These are phyloP conservation scores for Drosophila leontia DNA, from an alignment of 1,140 invertebrate genomes.

Conservation along the genomic window DNA sequence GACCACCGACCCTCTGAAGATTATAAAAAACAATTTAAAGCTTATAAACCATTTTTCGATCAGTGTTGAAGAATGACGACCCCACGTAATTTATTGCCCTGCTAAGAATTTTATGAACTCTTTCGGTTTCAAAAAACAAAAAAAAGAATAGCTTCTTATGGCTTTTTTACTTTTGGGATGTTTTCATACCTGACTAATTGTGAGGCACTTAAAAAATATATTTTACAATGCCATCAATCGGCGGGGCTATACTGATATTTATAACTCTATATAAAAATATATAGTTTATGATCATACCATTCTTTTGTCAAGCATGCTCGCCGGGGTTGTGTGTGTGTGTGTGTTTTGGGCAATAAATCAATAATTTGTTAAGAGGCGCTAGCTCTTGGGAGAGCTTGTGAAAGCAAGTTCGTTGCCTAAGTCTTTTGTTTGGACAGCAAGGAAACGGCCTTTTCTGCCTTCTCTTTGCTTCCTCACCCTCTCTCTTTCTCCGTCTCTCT, in stretches of 20 bases:
- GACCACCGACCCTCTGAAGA: constrained; percentile 3
- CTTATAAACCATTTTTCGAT: not conserved
- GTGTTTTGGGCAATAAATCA: constrained; percentile 69
- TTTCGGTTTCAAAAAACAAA: not conserved
- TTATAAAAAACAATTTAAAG: not conserved
- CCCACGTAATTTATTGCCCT: constrained; percentile 16
- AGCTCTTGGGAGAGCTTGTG: constrained; percentile 46
- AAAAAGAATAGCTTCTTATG: constrained; percentile 16
- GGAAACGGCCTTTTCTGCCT: constrained; percentile 58
- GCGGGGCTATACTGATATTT: constrained; percentile 27
- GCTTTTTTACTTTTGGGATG: constrained; percentile 25
- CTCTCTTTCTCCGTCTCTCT: constrained; percentile 1
- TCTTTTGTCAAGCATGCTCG: constrained; percentile 24
- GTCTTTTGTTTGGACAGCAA: constrained; percentile 73
- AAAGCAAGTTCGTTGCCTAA: constrained; percentile 83
- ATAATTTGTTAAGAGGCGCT: constrained; percentile 75
- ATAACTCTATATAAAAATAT: constrained; percentile 38
- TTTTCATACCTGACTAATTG: constrained; percentile 66
- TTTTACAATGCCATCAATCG: constrained; percentile 37
- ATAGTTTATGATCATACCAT: constrained; percentile 51
- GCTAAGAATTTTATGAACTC: constrained; percentile 43
- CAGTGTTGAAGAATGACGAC: constrained; percentile 1
- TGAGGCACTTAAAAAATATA: constrained; percentile 61
- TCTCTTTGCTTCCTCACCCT: not conserved
- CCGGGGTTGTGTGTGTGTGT: constrained; percentile 10